phyloP scores from a whole-genome alignment of 2,113 vertebrate genomes.

The Neopipo cinnamomea region DNA sequence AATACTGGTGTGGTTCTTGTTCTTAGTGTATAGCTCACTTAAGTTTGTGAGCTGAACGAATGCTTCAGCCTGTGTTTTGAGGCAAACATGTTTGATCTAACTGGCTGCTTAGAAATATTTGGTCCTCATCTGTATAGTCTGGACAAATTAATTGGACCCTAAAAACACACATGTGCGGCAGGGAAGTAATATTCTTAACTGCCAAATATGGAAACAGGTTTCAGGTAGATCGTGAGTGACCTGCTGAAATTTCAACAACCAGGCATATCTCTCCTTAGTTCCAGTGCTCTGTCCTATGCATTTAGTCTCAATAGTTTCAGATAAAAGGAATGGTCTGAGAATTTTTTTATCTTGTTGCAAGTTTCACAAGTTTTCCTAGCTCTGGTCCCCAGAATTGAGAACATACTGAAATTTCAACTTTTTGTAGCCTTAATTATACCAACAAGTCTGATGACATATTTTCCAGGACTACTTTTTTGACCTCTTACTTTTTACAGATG shows the following conservation, averaged over 20 bases:
- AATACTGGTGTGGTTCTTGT: background rate
- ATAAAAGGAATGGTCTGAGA: background rate
- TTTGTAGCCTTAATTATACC: background rate
- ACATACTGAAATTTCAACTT: background rate
- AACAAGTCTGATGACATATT: background rate
- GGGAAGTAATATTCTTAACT: background rate
- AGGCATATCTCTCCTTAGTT: background rate
- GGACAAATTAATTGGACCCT: background rate
- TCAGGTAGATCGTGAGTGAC: background rate
- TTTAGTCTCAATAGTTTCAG: background rate
- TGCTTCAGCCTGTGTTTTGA: background rate
- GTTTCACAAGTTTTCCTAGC: background rate
- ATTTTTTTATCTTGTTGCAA: background rate
- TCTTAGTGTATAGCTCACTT: background rate
- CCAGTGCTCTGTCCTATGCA: background rate
- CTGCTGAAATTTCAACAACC: background rate
- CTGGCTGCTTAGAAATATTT: background rate
- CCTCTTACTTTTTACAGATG: background rate
- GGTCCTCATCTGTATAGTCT: background rate
- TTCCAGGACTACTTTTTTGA: background rate
- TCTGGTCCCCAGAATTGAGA: background rate
- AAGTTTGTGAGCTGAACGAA: background rate
- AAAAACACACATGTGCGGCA: background rate
- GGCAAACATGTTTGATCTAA: background rate
- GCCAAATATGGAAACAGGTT: background rate